Percentiles rank a stretch among this genome's conserved stretches.
Conservation (phyloP, 2,888 invertebrate species). For the Coronaproctus castanopsis region DNA sequence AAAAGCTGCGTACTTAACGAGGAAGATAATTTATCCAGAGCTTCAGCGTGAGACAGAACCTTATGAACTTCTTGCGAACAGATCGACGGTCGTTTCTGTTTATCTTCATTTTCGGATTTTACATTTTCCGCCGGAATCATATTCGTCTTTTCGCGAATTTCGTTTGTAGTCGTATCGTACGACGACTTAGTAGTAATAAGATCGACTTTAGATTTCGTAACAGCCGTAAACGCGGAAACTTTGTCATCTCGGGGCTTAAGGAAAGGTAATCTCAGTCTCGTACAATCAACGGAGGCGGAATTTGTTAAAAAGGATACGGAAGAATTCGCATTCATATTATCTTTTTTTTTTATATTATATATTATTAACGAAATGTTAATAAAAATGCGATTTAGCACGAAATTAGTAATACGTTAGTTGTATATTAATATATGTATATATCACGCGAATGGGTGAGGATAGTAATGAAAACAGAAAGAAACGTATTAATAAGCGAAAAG, state of each 20-base stretch:
- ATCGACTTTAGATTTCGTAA: slow-evolving; percentile 1
- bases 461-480: not conserved
- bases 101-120: not conserved
- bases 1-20: not conserved
- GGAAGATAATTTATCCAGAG: not conserved
- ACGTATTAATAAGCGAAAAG: not conserved
- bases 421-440: too few relatives aligned
- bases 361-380: too few relatives aligned
- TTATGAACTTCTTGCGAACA: slow-evolving; percentile 21
- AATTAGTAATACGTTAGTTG: too few relatives aligned
- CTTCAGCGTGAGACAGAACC: not conserved
- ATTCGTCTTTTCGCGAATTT: not conserved
- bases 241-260: slow-evolving; percentile 14
- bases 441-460: too few relatives aligned
- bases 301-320: not conserved
- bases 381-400: too few relatives aligned
- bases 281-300: not conserved
- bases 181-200: not conserved
- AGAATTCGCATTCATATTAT: too few relatives aligned
- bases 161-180: not conserved
- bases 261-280: slow-evolving; percentile 13
- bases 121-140: not conserved
- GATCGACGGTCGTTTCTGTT: slow-evolving; percentile 21
- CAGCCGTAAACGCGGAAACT: slow-evolving; percentile 15
- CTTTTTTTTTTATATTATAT: too few relatives aligned